A percentile compares a stretch with the other conserved stretches of the same genome.
Evolutionary conservation across 2,113 vertebrate species (phyloP).

Genomic region (Proteles cristata): DNA sequence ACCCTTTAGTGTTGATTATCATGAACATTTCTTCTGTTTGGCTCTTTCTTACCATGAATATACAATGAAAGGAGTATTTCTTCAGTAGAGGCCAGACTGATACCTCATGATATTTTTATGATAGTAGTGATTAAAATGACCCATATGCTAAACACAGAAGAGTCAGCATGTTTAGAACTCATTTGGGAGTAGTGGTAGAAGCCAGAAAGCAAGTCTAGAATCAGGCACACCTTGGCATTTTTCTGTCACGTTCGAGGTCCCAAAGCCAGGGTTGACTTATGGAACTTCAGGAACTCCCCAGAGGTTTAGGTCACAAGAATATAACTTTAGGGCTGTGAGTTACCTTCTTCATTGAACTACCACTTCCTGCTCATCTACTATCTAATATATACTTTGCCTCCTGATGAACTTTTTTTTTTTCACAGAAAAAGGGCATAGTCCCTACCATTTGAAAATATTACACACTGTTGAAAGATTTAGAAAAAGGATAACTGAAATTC

Average conservation of each 20-base stretch:
- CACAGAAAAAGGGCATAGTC: background rate
- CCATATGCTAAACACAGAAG: background rate
- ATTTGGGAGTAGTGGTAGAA: background rate
- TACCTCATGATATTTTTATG: background rate
- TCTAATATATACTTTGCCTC: background rate
- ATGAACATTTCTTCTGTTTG: background rate
- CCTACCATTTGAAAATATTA: background rate
- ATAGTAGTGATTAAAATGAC: background rate
- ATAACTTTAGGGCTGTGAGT: background rate
- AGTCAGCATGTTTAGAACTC: background rate
- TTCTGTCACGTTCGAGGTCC: background rate
- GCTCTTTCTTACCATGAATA: background rate
- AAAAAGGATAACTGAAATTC: conserved; percentile 2
- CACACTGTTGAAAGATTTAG: background rate
- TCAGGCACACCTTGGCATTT: background rate
- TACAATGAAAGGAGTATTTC: background rate
- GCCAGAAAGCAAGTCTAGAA: background rate
- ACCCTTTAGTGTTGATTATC: background rate
- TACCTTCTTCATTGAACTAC: background rate
- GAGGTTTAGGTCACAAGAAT: background rate
- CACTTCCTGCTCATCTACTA: background rate
- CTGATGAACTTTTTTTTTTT: background rate
- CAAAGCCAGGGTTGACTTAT: background rate
- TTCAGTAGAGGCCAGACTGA: background rate
- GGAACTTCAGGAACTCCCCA: background rate